phyloP scores from a whole-genome alignment of 2,888 invertebrate species.

The Eilema griseolum region DNA sequence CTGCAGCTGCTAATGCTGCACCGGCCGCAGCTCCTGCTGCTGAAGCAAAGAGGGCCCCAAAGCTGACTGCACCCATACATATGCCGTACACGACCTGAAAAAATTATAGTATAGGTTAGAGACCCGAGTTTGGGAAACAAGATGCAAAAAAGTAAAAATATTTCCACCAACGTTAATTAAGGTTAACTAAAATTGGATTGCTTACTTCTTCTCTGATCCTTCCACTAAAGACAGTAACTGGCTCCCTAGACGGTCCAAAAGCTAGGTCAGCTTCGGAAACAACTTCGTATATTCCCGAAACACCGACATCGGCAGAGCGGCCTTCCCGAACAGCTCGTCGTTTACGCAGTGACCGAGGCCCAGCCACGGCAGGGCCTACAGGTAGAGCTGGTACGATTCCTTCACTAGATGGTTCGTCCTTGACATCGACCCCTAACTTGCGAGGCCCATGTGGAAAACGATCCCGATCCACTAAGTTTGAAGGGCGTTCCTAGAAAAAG shows the following conservation, averaged over 20 bases:
- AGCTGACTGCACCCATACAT: slow-evolving; percentile 95
- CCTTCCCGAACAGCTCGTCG: slow-evolving; percentile 91
- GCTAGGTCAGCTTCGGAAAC: slow-evolving; percentile 97
- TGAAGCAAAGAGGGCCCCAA: slow-evolving; percentile 95
- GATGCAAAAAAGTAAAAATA: not conserved
- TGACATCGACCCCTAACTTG: slow-evolving; percentile 84
- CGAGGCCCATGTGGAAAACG: slow-evolving; percentile 94
- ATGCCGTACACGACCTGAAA: slow-evolving; percentile 94
- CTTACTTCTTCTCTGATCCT: slow-evolving; percentile 92
- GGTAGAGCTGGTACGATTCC: slow-evolving; percentile 82
- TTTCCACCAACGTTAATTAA: not conserved
- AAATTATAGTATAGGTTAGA: not conserved
- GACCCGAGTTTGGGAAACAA: too few relatives aligned
- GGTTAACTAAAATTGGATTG: not conserved
- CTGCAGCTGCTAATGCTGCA: slow-evolving; percentile 94
- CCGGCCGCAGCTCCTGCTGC: slow-evolving; percentile 95
- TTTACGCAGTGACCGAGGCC: slow-evolving; percentile 86
- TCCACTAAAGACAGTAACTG: slow-evolving; percentile 95
- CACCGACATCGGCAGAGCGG: slow-evolving; percentile 95
- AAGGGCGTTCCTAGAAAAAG: slow-evolving; percentile 80
- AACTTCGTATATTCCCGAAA: slow-evolving; percentile 95
- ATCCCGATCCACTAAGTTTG: slow-evolving; percentile 87
- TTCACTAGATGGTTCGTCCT: slow-evolving; percentile 71
- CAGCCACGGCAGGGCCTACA: slow-evolving; percentile 83
- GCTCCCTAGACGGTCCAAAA: slow-evolving; percentile 94